These are phyloP conservation scores for Anthonomus grandis DNA, from an alignment of 1,140 invertebrate genomes.

Conservation along the genomic window DNA sequence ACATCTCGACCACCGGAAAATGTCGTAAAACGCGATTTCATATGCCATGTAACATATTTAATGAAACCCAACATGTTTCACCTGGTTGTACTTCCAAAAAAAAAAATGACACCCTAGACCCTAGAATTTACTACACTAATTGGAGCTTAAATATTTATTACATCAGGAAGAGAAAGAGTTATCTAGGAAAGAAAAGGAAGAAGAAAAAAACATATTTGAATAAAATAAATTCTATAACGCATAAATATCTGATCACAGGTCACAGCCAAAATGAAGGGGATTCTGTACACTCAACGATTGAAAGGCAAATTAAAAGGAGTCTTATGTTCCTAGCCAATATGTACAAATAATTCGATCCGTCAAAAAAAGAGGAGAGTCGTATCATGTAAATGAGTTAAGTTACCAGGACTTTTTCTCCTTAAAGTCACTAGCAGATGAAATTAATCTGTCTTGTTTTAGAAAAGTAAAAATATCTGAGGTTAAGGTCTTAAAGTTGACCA, in stretches of 20 bases:
- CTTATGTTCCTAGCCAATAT: conserved; percentile 35
- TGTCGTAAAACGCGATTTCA: too few species aligned
- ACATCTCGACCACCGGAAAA: too few species aligned
- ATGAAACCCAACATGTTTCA: too few species aligned
- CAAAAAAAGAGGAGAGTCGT: conserved; percentile 38
- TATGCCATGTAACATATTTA: too few species aligned
- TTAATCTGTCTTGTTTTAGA: neutral
- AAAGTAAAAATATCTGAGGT: neutral
- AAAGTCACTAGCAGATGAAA: too few species aligned
- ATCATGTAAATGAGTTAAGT: conserved; percentile 33
- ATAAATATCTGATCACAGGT: conserved; percentile 46
- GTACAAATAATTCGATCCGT: conserved; percentile 30
- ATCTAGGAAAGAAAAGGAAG: conserved; percentile 15
- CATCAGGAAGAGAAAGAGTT: conserved; percentile 33
- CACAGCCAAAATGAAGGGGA: conserved; percentile 49
- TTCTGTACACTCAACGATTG: conserved; percentile 44
- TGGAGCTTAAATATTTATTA: conserved; percentile 19
- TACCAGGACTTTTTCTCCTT: too few species aligned
- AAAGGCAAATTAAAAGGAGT: conserved; percentile 41
- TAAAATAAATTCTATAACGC: conserved; percentile 41
- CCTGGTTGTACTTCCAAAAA: too few species aligned
- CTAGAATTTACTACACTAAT: too few species aligned
- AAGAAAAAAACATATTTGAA: conserved; percentile 26
- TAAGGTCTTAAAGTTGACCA: conserved; percentile 5
- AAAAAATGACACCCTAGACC: too few species aligned